phyloP scores from a whole-genome alignment of 2,888 invertebrate species.

The Megastigmus dorsalis region DNA sequence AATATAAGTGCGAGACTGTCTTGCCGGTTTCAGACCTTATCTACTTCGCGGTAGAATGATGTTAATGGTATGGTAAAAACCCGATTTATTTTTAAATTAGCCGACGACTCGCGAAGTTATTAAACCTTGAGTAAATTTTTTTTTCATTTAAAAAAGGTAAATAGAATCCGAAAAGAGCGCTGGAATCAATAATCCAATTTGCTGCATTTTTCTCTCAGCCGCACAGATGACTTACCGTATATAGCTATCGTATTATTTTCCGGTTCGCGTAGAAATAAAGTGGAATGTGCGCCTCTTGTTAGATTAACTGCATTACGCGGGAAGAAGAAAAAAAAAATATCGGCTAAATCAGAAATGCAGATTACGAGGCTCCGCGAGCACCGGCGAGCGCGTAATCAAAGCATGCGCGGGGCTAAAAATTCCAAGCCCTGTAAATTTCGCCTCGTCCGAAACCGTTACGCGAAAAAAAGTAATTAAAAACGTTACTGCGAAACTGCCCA shows the following conservation, averaged over 20 bases:
- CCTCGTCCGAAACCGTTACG: neutral
- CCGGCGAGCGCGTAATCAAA: constrained; percentile 23
- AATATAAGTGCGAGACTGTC: too few relatives aligned
- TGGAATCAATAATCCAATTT: neutral
- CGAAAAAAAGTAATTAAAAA: constrained; percentile 33
- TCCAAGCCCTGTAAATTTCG: constrained; percentile 21
- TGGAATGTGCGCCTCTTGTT: neutral
- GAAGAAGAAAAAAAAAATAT: constrained; percentile 14
- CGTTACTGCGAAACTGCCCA: neutral
- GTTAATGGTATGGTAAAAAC: too few relatives aligned
- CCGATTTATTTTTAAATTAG: too few relatives aligned
- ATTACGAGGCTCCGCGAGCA: constrained; percentile 1
- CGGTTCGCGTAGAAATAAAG: neutral
- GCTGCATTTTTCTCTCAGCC: too few relatives aligned
- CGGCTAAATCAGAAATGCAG: constrained; percentile 23
- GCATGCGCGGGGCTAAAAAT: constrained; percentile 11
- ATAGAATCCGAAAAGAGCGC: neutral
- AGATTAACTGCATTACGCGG: neutral
- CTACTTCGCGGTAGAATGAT: too few relatives aligned
- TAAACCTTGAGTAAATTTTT: neutral
- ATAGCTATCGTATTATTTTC: neutral
- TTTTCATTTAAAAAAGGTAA: neutral
- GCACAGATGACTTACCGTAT: neutral
- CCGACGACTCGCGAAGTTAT: too few relatives aligned
- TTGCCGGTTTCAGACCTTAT: too few relatives aligned